Percentiles rank a stretch among this genome's conserved stretches.
phyloP scores from a whole-genome alignment of 2,113 vertebrate species.

The Physeter macrocephalus region DNA sequence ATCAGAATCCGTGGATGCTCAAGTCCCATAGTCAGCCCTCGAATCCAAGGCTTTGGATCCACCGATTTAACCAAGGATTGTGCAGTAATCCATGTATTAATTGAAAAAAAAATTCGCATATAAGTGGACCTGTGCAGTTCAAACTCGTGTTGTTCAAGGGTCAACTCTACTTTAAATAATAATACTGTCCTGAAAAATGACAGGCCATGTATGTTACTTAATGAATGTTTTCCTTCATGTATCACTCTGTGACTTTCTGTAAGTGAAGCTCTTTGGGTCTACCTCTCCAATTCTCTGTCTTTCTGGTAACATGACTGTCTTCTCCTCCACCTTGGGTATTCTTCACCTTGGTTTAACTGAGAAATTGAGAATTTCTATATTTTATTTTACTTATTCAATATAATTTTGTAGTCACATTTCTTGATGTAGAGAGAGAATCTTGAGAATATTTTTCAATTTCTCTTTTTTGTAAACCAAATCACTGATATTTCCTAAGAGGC shows the following conservation, averaged over 20 bases:
- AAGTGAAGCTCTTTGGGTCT: neutral
- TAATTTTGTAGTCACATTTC: neutral
- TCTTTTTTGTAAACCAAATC: neutral
- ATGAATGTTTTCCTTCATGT: neutral
- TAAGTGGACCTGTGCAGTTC: neutral
- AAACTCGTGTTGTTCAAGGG: neutral
- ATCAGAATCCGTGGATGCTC: neutral
- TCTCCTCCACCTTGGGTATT: accelerated
- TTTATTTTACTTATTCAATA: neutral
- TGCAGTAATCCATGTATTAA: neutral
- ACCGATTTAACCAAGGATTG: neutral
- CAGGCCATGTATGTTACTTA: neutral
- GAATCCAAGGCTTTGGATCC: neutral
- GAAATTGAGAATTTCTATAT: neutral
- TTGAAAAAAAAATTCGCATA: neutral
- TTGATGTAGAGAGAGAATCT: neutral
- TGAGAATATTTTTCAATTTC: neutral
- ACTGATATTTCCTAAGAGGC: neutral
- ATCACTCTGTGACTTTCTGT: neutral
- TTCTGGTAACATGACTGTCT: neutral
- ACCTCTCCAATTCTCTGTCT: neutral
- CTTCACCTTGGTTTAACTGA: neutral
- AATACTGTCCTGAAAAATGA: neutral
- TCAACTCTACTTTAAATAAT: neutral
- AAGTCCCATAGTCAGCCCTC: neutral